Percentiles rank a stretch among this genome's conserved stretches.
These are phyloP conservation scores for Psittacula cyanocephala DNA, from an alignment of 2,113 vertebrate species.

Conservation along the genomic window DNA sequence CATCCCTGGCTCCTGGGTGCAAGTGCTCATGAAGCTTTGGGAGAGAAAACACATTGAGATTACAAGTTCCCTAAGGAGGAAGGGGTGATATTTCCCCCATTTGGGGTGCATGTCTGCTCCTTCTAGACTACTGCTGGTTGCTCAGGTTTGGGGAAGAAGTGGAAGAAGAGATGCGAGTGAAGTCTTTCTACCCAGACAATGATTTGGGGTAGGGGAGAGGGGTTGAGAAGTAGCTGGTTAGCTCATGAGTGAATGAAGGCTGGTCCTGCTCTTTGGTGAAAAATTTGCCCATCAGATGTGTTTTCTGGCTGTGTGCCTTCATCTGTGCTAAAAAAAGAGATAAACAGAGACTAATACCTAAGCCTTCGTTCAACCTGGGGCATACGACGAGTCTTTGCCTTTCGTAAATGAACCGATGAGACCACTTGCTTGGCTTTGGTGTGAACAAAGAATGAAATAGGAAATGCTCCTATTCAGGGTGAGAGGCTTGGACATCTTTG, in stretches of 20 bases:
- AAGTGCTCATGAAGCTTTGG: not conserved
- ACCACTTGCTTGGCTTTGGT: not conserved
- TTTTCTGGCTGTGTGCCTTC: not conserved
- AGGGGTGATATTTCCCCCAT: not conserved
- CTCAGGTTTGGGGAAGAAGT: not conserved
- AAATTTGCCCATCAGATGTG: not conserved
- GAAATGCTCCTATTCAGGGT: constrained; percentile 22
- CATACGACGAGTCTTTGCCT: not conserved
- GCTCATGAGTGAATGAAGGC: fast-evolving
- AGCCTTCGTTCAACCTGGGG: not conserved
- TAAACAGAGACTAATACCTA: not conserved
- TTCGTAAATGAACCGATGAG: not conserved
- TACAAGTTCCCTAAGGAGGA: not conserved
- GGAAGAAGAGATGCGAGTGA: not conserved
- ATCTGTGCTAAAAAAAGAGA: not conserved
- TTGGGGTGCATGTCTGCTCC: not conserved
- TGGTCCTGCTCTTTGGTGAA: not conserved
- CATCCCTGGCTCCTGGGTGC: not conserved
- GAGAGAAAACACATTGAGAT: not conserved
- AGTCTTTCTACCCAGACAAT: not conserved
- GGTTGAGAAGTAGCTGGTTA: not conserved
- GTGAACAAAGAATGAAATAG: constrained; percentile 9
- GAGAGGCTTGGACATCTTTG: constrained; percentile 25
- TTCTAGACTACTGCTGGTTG: not conserved
- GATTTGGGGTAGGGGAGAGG: not conserved